Percentiles rank a stretch among this genome's conserved stretches.
phyloP scores from a whole-genome alignment of 37 sponge, comb jelly and placozoan genomes.

The Crambe crambe region DNA sequence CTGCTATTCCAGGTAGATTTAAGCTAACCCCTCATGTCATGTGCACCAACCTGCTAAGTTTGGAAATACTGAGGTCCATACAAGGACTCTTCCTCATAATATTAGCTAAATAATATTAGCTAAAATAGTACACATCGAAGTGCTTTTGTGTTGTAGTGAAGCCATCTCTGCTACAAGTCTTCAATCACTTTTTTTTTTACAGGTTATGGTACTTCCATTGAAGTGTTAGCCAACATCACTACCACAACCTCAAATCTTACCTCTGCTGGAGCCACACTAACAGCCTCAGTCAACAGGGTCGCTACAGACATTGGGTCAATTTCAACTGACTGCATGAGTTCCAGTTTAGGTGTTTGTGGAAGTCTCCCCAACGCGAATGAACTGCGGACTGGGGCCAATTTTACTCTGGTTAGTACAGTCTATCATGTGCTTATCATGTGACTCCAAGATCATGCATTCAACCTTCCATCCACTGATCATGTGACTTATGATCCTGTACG shows the following conservation, averaged over 20 bases:
- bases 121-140: too few relatives aligned
- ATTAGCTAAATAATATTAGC: too few relatives aligned
- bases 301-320: not conserved
- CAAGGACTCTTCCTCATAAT: too few relatives aligned
- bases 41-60: too few relatives aligned
- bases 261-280: not conserved
- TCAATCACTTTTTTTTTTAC: not conserved
- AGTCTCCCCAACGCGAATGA: not conserved
- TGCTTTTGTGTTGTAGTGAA: too few relatives aligned
- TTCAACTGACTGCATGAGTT: not conserved
- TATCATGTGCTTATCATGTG: too few relatives aligned
- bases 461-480: not conserved
- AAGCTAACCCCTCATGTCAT: too few relatives aligned
- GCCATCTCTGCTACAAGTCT: too few relatives aligned
- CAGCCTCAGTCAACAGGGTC: not conserved
- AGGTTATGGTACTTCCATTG: not conserved
- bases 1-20: constrained; percentile 14
- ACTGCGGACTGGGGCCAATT: constrained; percentile 15
- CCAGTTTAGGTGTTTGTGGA: not conserved
- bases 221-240: not conserved
- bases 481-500: not conserved
- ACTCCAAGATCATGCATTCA: too few relatives aligned
- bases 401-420: constrained; percentile 1
- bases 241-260: not conserved
- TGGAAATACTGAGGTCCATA: too few relatives aligned